Conservation (phyloP, 2,797 vertebrate genomes). For the Percopsis omiscomaycus region DNA sequence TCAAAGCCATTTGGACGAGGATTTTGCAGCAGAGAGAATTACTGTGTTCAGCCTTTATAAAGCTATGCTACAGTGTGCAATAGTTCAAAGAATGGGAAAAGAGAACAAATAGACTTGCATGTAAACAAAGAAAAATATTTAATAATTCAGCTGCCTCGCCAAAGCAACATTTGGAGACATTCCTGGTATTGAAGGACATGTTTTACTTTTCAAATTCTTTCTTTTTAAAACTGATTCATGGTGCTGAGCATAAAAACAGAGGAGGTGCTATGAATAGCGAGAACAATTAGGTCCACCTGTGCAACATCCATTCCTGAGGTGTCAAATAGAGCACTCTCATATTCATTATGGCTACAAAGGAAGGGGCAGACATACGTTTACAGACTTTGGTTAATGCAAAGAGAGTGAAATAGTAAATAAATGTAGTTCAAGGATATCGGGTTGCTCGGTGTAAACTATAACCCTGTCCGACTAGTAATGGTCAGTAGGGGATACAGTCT, state of each 20-base stretch:
- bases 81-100: neutral
- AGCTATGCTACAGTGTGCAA: constrained; percentile 1
- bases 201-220: constrained; percentile 19
- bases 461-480: constrained; percentile 19
- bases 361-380: constrained; percentile 7
- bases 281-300: constrained; percentile 51
- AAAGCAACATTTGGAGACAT: constrained; percentile 10
- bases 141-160: constrained; percentile 15
- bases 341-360: constrained; percentile 44
- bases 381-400: constrained; percentile 27
- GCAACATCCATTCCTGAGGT: constrained; percentile 46
- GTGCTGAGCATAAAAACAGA: constrained; percentile 24
- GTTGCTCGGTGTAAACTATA: constrained; percentile 12
- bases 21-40: constrained; percentile 7
- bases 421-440: constrained; percentile 27
- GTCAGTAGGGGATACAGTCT: constrained; percentile 56
- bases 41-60: constrained; percentile 1
- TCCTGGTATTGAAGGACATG: constrained; percentile 22
- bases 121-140: neutral
- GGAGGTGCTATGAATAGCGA: constrained; percentile 20
- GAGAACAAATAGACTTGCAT: neutral
- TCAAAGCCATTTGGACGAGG: constrained; percentile 24
- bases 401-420: constrained; percentile 22
- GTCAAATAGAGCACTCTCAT: constrained; percentile 37
- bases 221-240: constrained; percentile 6